Percentiles rank a stretch among this genome's conserved stretches.
These are phyloP conservation scores for Acleris emargana DNA, from an alignment of 2,888 invertebrate genomes.

Conservation along the genomic window DNA sequence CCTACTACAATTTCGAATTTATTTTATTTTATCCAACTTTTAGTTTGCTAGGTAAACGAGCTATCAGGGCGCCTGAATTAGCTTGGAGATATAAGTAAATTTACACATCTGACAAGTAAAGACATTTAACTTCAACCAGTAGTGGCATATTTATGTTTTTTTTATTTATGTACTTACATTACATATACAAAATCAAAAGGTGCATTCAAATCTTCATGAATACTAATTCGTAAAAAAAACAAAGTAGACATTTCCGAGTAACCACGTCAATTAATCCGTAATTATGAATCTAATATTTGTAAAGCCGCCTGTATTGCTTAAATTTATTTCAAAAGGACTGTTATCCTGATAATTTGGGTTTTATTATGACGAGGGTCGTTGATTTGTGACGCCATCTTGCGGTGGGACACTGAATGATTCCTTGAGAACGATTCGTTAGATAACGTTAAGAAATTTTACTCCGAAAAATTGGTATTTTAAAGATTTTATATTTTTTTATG, in stretches of 20 bases:
- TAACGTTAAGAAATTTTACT: slow-evolving; percentile 31
- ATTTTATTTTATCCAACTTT: no score
- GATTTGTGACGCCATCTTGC: slow-evolving; percentile 53
- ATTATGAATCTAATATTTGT: slow-evolving; percentile 1
- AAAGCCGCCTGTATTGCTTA: not conserved
- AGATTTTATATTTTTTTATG: not conserved
- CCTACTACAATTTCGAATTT: no score
- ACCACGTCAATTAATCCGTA: not conserved
- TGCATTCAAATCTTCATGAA: no score
- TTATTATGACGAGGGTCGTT: slow-evolving; percentile 68
- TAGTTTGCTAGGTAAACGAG: no score
- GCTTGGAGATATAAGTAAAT: no score
- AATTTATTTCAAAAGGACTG: slow-evolving; percentile 32
- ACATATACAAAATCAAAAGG: no score
- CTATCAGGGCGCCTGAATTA: no score
- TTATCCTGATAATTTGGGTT: slow-evolving; percentile 49
- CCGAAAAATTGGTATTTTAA: slow-evolving; percentile 15
- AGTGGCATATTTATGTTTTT: no score
- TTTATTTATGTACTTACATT: no score
- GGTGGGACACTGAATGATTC: slow-evolving; percentile 47
- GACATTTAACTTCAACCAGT: no score
- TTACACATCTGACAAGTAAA: no score
- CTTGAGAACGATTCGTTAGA: slow-evolving; percentile 35
- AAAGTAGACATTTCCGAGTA: not conserved
- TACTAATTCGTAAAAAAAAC: no score